phyloP scores from a whole-genome alignment of 2,797 vertebrate species.

The Siniperca obscura region DNA sequence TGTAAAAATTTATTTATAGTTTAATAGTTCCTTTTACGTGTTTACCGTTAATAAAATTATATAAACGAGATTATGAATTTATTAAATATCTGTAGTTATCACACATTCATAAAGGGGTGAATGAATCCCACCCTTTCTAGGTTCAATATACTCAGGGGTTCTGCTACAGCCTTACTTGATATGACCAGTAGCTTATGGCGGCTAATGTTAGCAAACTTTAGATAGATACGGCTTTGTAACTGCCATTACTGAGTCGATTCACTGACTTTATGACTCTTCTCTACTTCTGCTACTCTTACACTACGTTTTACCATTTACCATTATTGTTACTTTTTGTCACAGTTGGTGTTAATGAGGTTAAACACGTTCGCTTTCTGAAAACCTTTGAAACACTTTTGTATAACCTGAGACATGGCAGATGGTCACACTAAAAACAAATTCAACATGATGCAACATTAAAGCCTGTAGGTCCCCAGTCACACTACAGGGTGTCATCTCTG shows the following conservation, averaged over 20 bases:
- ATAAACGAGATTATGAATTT: neutral
- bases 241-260: neutral
- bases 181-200: neutral
- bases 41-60: neutral
- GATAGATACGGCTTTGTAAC: too few relatives aligned
- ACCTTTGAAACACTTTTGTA: neutral
- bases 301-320: neutral
- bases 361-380: neutral
- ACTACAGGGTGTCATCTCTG: neutral
- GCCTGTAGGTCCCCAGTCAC: neutral
- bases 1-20: too few relatives aligned
- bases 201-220: too few relatives aligned
- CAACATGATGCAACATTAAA: neutral
- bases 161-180: too few relatives aligned
- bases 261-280: neutral
- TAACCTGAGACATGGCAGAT: neutral
- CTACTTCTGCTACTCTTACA: neutral
- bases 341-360: neutral
- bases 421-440: neutral
- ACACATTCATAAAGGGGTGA: neutral
- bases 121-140: too few relatives aligned
- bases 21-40: too few relatives aligned
- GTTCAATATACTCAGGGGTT: too few relatives aligned
- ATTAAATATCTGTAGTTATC: neutral
- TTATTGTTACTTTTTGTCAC: neutral